These are phyloP conservation scores for Caranx ignobilis DNA, from an alignment of 2,113 vertebrate species.

Conservation along the genomic window DNA sequence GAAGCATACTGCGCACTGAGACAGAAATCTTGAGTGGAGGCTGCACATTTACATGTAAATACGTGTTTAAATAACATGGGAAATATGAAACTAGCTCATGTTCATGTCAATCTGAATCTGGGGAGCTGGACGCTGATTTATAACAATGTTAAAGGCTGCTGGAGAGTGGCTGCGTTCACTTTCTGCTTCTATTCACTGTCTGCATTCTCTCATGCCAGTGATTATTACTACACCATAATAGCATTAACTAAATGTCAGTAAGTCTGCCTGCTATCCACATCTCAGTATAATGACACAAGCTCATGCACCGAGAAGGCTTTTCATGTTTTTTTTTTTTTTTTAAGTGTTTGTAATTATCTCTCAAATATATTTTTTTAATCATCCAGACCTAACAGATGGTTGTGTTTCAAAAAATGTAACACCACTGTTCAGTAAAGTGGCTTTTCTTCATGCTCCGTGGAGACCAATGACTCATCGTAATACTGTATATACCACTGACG, in stretches of 20 bases:
- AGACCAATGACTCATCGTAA: neutral
- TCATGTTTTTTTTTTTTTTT: too few relatives aligned
- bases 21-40: neutral
- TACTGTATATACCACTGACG: neutral
- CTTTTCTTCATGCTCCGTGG: neutral
- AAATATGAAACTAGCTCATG: slow-evolving; percentile 2
- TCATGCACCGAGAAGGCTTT: neutral
- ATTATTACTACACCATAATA: slow-evolving; percentile 31
- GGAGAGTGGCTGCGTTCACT: neutral
- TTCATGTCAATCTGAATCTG: slow-evolving; percentile 23
- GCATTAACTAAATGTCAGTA: slow-evolving; percentile 51
- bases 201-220: slow-evolving; percentile 10
- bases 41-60: slow-evolving; percentile 48
- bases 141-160: neutral
- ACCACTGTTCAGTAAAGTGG: neutral
- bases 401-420: neutral
- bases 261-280: slow-evolving; percentile 6
- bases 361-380: neutral
- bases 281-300: neutral
- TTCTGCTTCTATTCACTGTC: slow-evolving; percentile 20
- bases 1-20: slow-evolving; percentile 34
- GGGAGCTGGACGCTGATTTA: slow-evolving; percentile 10
- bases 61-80: slow-evolving; percentile 15
- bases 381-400: neutral
- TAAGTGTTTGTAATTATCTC: neutral